Conservation (phyloP, 2,888 invertebrate species). For the Macrophya alboannulata region DNA sequence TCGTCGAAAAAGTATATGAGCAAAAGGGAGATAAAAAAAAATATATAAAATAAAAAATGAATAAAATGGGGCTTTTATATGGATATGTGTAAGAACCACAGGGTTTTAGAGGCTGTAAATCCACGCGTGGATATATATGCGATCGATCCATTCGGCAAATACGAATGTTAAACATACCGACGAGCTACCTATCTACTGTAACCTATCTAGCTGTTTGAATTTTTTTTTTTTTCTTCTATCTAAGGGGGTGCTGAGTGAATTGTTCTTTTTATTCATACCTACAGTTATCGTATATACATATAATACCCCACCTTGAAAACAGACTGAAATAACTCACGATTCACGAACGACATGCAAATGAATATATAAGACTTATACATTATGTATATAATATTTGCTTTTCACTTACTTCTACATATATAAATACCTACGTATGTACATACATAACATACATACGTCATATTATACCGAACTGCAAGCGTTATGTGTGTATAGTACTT, state of each 20-base stretch:
- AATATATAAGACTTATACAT: background rate
- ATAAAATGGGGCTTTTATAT: background rate
- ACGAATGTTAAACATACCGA: background rate
- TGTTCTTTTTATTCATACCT: background rate
- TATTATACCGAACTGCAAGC: background rate
- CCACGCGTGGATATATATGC: background rate
- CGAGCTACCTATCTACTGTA: no score
- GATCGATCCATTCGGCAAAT: background rate
- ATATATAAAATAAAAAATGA: no score
- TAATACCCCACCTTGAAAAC: background rate
- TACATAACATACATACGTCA: background rate
- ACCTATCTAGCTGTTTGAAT: background rate
- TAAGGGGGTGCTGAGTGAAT: background rate
- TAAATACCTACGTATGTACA: no score
- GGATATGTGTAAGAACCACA: background rate
- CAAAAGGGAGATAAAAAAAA: background rate
- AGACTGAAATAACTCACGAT: constrained; percentile 1
- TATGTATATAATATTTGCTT: background rate
- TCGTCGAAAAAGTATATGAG: background rate
- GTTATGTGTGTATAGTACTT: background rate
- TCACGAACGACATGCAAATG: background rate
- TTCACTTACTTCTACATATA: background rate
- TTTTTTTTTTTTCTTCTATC: background rate
- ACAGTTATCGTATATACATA: background rate
- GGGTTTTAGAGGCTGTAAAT: background rate